Evolutionary conservation across 2,888 invertebrate genomes (phyloP).

Genomic region (Hirtodrosophila confusa): DNA sequence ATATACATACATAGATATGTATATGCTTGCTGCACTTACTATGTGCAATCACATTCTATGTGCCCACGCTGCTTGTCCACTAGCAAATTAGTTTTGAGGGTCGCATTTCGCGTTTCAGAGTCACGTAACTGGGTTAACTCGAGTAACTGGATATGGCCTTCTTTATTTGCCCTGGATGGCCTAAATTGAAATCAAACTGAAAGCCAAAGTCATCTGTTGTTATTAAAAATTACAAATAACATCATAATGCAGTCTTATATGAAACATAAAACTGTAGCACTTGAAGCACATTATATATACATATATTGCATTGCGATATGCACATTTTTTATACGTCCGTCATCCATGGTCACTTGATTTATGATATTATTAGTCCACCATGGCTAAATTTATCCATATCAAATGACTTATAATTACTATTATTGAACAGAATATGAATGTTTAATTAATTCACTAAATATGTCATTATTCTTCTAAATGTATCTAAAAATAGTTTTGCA

Average conservation of each 20-base stretch:
- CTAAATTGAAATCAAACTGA: slow-evolving; percentile 28
- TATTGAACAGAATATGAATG: too few species aligned
- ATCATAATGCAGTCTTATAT: not conserved
- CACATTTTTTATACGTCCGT: too few species aligned
- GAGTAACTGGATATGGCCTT: slow-evolving; percentile 53
- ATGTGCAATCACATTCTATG: slow-evolving; percentile 59
- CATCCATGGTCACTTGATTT: too few species aligned
- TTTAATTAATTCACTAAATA: too few species aligned
- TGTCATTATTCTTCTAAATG: too few species aligned
- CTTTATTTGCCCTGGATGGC: slow-evolving; percentile 41
- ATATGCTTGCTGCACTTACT: slow-evolving; percentile 33
- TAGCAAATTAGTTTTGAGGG: slow-evolving; percentile 70
- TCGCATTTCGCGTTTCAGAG: slow-evolving; percentile 73
- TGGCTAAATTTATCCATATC: too few species aligned
- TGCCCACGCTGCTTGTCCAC: slow-evolving; percentile 41
- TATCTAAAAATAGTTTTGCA: too few species aligned
- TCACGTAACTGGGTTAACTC: slow-evolving; percentile 74
- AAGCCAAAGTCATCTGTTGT: not conserved
- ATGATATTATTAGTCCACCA: too few species aligned
- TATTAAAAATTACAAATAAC: slow-evolving; percentile 2
- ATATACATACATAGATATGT: slow-evolving; percentile 10
- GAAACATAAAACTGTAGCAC: not conserved
- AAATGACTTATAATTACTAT: too few species aligned
- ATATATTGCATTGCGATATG: too few species aligned
- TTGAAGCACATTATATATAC: too few species aligned